Percentiles rank a stretch among this genome's conserved stretches.
Conservation (phyloP, 2,113 vertebrate genomes). For the Eretmochelys imbricata region DNA sequence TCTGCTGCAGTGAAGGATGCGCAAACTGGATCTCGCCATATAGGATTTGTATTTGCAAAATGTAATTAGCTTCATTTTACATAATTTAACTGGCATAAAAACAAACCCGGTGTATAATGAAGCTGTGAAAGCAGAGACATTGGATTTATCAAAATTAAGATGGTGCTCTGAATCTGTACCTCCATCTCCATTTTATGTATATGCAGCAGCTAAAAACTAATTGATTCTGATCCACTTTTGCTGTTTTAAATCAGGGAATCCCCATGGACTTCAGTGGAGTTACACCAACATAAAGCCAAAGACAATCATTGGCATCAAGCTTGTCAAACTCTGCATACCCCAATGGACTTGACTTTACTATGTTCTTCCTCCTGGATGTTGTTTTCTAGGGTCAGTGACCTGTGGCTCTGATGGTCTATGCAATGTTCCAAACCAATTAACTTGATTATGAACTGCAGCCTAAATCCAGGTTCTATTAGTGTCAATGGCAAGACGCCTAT, state of each 20-base stretch:
- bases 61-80: background rate
- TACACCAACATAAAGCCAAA: background rate
- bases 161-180: background rate
- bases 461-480: background rate
- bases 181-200: background rate
- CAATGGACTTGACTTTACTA: background rate
- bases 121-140: background rate
- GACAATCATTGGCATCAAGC: background rate
- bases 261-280: background rate
- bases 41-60: background rate
- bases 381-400: background rate
- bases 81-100: background rate
- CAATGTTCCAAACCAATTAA: background rate
- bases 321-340: background rate
- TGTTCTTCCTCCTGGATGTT: no score
- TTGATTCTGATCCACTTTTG: background rate
- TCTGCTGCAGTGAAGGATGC: background rate
- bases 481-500: background rate
- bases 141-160: background rate
- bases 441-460: background rate
- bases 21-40: background rate
- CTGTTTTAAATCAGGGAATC: background rate
- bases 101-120: background rate
- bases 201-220: background rate
- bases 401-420: background rate